Percentiles rank a stretch among this genome's conserved stretches.
phyloP scores from a whole-genome alignment of 2,113 vertebrate genomes.

The Scartelaos histophorus region DNA sequence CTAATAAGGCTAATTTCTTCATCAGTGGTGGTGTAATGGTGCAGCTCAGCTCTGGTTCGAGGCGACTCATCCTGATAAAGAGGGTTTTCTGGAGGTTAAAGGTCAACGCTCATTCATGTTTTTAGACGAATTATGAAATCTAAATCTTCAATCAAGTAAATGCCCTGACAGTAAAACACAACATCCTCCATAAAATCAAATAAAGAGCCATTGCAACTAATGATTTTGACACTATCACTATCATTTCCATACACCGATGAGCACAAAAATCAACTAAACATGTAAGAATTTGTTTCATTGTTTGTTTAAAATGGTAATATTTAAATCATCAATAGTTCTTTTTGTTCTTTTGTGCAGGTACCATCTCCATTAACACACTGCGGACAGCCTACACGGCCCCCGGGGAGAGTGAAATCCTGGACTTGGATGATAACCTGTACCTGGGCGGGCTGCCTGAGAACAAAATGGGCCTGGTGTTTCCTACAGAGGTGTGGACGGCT shows the following conservation, averaged over 20 bases:
- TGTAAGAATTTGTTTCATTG: no score
- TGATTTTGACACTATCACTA: no score
- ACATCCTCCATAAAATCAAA: no score
- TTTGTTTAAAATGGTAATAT: no score
- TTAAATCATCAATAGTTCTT: no score
- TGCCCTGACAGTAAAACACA: background rate
- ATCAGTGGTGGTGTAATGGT: slow-evolving; percentile 46
- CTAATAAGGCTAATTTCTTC: slow-evolving; percentile 64
- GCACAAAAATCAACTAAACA: no score
- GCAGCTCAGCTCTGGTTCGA: slow-evolving; percentile 14
- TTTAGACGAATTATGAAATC: background rate
- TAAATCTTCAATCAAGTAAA: background rate
- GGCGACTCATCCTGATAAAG: background rate
- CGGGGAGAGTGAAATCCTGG: slow-evolving; percentile 96
- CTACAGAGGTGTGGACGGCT: slow-evolving; percentile 97
- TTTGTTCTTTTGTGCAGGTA: slow-evolving; percentile 72
- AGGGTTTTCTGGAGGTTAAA: slow-evolving; percentile 6
- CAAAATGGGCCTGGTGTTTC: slow-evolving; percentile 90
- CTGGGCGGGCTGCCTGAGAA: slow-evolving; percentile 96
- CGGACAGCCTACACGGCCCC: slow-evolving; percentile 94
- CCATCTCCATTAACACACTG: slow-evolving; percentile 94
- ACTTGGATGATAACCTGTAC: slow-evolving; percentile 94
- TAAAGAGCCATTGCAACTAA: no score
- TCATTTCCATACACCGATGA: no score
- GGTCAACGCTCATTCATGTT: background rate